Evolutionary conservation across 2,797 vertebrate genomes (phyloP).

Genomic region (Podarcis siculus): DNA sequence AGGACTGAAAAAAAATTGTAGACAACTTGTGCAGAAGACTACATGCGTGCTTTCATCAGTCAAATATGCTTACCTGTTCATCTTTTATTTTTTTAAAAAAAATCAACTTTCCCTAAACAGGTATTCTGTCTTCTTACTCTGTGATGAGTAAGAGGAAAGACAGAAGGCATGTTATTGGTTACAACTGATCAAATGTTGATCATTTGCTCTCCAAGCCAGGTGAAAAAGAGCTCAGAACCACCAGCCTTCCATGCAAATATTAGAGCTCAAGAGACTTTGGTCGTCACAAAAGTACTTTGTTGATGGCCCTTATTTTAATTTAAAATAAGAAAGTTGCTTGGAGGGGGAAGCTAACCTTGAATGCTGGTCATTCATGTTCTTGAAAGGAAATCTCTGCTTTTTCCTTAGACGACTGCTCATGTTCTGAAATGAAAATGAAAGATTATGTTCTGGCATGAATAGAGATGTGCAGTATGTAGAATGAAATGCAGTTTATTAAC

Average conservation of each 20-base stretch:
- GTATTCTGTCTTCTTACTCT: neutral
- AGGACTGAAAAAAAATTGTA: neutral
- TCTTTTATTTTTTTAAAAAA: no score
- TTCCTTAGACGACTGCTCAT: neutral
- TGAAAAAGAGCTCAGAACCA: neutral
- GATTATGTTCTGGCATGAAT: neutral
- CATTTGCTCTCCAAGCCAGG: neutral
- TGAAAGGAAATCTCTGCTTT: neutral
- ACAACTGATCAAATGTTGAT: neutral
- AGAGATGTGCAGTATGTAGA: neutral
- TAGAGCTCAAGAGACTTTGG: neutral
- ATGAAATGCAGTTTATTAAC: slow-evolving; percentile 8
- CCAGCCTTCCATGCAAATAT: neutral
- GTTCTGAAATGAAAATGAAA: slow-evolving; percentile 9
- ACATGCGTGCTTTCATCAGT: neutral
- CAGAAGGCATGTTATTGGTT: neutral
- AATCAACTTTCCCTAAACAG: no score
- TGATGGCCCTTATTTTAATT: slow-evolving; percentile 27
- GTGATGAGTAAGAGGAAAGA: neutral
- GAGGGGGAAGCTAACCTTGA: neutral
- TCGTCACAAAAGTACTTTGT: neutral
- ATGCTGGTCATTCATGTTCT: neutral
- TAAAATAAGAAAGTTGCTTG: neutral
- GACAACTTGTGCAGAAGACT: neutral
- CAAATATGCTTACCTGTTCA: neutral